These are phyloP conservation scores for Macrosteles quadrilineatus DNA, from an alignment of 1,140 invertebrate species.

Conservation along the genomic window DNA sequence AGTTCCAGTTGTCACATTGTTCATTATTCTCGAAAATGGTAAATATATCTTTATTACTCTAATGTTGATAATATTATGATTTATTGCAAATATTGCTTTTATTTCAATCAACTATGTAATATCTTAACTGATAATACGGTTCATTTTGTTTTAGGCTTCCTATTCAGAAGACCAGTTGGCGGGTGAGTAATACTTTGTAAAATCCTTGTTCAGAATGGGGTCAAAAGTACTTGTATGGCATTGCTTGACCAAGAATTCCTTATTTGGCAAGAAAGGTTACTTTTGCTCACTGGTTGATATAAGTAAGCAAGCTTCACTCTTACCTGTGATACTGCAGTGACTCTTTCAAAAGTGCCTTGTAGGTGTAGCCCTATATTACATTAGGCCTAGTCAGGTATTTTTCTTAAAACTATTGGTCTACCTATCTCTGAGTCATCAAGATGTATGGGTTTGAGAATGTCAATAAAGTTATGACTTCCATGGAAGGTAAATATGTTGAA, in stretches of 20 bases:
- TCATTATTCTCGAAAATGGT: background rate
- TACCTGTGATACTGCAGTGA: background rate
- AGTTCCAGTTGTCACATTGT: background rate
- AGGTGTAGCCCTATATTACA: conserved; percentile 7
- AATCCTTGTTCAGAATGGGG: conserved; percentile 43
- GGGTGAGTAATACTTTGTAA: conserved; percentile 65
- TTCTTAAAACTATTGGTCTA: conserved; percentile 15
- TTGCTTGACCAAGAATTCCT: conserved; percentile 44
- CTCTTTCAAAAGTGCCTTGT: no score
- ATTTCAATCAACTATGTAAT: background rate
- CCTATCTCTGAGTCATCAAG: conserved; percentile 21
- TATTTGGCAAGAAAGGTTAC: conserved; percentile 47
- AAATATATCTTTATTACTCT: background rate
- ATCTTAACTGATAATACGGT: background rate
- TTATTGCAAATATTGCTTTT: background rate
- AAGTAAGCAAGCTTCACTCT: conserved; percentile 50
- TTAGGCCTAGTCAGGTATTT: no score
- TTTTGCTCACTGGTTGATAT: conserved; percentile 48
- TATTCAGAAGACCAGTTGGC: conserved; percentile 88
- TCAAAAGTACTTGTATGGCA: conserved; percentile 44
- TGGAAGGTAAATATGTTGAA: conserved; percentile 60
- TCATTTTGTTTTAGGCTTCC: conserved; percentile 69
- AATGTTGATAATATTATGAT: background rate
- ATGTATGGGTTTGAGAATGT: conserved; percentile 58
- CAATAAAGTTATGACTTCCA: conserved; percentile 56